Conservation (phyloP, 64 coral and sea anemone genomes). For the Montipora capricornis region DNA sequence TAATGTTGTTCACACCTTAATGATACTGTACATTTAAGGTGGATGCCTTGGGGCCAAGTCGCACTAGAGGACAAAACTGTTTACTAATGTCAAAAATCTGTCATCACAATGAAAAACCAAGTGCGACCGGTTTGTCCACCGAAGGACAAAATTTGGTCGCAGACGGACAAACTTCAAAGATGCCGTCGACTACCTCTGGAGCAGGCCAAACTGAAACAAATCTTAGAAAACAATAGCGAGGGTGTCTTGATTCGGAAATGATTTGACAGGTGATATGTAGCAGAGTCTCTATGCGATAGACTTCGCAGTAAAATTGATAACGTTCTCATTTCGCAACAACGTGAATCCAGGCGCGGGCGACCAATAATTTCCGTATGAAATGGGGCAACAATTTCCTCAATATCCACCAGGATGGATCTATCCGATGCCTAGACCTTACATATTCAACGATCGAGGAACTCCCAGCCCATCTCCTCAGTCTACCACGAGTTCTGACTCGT, state of each 20-base stretch:
- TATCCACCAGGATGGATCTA: slow-evolving; percentile 23
- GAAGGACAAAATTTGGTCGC: slow-evolving; percentile 10
- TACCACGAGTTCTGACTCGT: too few species aligned
- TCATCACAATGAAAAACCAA: slow-evolving; percentile 60
- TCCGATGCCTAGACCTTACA: not conserved
- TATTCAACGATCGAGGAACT: too few species aligned
- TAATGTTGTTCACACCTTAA: too few species aligned
- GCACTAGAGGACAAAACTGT: slow-evolving; percentile 42
- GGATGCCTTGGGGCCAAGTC: slow-evolving; percentile 49
- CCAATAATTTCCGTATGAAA: not conserved
- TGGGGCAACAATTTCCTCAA: not conserved
- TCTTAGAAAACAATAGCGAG: slow-evolving; percentile 6
- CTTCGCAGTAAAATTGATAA: not conserved
- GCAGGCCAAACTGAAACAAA: slow-evolving; percentile 17
- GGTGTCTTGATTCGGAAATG: slow-evolving; percentile 24
- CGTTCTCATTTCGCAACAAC: slow-evolving; percentile 21
- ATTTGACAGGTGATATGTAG: slow-evolving; percentile 32
- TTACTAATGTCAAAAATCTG: slow-evolving; percentile 50
- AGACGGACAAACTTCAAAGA: not conserved
- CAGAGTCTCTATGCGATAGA: slow-evolving; percentile 5
- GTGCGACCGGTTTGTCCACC: slow-evolving; percentile 43
- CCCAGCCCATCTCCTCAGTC: too few species aligned
- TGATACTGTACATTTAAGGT: too few species aligned
- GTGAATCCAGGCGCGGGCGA: slow-evolving; percentile 19
- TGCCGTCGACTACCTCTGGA: slow-evolving; percentile 22